These are phyloP conservation scores for Latheticus oryzae DNA, from an alignment of 2,888 invertebrate genomes.

Conservation along the genomic window DNA sequence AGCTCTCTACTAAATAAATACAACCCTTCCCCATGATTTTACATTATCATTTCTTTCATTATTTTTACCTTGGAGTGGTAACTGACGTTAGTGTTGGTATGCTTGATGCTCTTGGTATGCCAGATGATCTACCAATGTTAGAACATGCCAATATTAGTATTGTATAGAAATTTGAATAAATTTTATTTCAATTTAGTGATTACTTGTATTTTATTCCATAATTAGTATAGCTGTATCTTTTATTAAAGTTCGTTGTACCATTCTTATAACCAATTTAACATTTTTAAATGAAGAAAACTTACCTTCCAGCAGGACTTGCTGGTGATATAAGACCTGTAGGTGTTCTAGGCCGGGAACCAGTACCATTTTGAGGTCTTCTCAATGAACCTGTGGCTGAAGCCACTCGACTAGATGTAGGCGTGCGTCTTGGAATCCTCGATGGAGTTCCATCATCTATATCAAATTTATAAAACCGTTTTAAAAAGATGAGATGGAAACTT, in stretches of 20 bases:
- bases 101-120: constrained; percentile 90
- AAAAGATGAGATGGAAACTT: too few species aligned
- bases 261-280: too few species aligned
- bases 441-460: constrained; percentile 79
- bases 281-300: constrained; percentile 29
- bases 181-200: too few species aligned
- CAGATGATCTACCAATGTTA: constrained; percentile 70
- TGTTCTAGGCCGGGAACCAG: constrained; percentile 71
- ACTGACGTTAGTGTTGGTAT: constrained; percentile 86
- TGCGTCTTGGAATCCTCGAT: constrained; percentile 84
- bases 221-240: too few species aligned
- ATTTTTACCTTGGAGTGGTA: constrained; percentile 78
- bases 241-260: background rate
- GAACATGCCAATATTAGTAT: constrained; percentile 58
- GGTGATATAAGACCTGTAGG: constrained; percentile 84
- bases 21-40: too few species aligned
- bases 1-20: too few species aligned
- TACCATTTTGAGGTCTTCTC: constrained; percentile 68
- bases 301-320: constrained; percentile 80
- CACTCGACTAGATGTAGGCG: constrained; percentile 68
- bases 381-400: constrained; percentile 69
- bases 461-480: background rate
- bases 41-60: constrained; percentile 45
- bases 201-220: too few species aligned
- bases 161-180: constrained; percentile 6